Percentiles rank a stretch among this genome's conserved stretches.
Evolutionary conservation across 30 jellyfish, hydroid and myxozoan genomes (phyloP).

Genomic region (Hydractinia echinata): DNA sequence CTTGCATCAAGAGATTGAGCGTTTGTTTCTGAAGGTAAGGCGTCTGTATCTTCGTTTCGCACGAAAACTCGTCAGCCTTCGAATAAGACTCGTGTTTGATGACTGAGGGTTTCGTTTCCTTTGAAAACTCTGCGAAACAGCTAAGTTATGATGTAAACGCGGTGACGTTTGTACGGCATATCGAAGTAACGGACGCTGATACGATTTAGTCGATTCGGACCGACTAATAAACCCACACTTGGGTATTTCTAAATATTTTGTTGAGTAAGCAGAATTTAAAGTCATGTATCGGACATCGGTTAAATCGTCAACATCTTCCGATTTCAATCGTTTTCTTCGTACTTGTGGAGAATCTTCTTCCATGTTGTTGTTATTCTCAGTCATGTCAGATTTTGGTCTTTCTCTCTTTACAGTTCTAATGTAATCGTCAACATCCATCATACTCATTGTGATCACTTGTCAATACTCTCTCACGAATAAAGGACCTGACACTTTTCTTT

Average conservation of each 20-base stretch:
- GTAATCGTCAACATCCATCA: no score
- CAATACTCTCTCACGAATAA: no score
- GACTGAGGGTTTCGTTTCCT: not conserved
- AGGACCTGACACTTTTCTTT: no score
- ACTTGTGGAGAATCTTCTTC: not conserved
- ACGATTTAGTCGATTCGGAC: constrained; percentile 4
- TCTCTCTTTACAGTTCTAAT: not conserved
- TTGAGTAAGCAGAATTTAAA: not conserved
- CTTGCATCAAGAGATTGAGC: not conserved
- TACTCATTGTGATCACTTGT: no score
- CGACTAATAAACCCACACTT: not conserved
- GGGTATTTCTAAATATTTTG: not conserved
- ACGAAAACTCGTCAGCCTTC: constrained; percentile 11
- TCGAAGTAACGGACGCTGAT: not conserved
- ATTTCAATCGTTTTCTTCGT: not conserved
- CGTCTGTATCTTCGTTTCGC: not conserved
- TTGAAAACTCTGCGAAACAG: no score
- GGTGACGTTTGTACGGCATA: no score
- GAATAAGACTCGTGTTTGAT: not conserved
- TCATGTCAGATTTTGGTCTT: constrained; percentile 1
- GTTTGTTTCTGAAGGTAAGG: not conserved
- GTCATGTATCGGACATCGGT: not conserved
- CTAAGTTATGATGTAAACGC: no score
- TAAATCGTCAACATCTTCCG: not conserved
- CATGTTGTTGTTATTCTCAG: not conserved